Conservation (phyloP, 2,797 vertebrate species). For the Setipinna tenuifilis region DNA sequence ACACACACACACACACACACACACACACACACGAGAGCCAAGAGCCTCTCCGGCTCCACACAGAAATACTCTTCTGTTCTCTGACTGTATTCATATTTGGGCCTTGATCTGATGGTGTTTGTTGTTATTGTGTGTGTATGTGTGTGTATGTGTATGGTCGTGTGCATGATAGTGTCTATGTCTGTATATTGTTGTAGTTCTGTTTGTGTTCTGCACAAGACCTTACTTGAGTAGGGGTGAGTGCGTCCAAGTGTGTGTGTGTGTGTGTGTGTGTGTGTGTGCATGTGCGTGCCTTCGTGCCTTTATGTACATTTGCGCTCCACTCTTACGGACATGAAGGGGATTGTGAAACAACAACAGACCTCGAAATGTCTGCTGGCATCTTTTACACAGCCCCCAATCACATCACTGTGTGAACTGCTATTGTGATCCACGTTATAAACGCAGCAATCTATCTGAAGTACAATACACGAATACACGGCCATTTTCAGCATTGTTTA, state of each 20-base stretch:
- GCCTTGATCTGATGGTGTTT: not conserved
- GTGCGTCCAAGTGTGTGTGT: not conserved
- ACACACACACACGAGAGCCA: not conserved
- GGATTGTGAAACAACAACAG: not conserved
- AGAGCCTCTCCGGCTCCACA: not conserved
- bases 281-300: not conserved
- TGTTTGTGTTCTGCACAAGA: no score
- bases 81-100: not conserved
- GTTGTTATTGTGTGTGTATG: not conserved
- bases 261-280: not conserved
- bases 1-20: no score
- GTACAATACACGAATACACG: not conserved
- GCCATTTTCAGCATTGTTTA: not conserved
- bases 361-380: not conserved
- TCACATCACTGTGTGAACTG: not conserved
- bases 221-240: no score
- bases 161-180: not conserved
- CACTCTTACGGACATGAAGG: not conserved
- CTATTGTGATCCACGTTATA: not conserved
- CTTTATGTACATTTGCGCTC: not conserved
- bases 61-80: not conserved
- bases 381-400: slow-evolving; percentile 1
- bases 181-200: no score
- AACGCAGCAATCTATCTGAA: not conserved
- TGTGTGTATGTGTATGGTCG: not conserved